Base-by-base conservation (phyloP, 92 coral and sea anemone species). In the Palythoa grandiflora region DNA sequence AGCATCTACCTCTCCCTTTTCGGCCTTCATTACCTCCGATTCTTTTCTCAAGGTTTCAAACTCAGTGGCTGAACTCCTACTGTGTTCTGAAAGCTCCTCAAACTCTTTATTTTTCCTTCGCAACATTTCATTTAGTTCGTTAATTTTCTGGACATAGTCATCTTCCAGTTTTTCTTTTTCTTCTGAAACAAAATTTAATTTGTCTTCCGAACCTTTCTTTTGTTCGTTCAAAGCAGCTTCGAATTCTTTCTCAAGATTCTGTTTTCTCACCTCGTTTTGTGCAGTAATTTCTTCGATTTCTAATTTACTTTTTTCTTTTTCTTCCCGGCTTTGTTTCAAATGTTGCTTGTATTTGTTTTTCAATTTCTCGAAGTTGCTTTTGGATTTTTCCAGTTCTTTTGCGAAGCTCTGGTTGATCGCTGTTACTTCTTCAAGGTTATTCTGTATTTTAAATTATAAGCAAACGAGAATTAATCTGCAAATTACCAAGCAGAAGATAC, bases 321-420 rank as follows among this genome's bases (percentile, higher is more conserved):
- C 97, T 19, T 88, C 92, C 14, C 92, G 90, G 21, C 80, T 75
- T 57, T 89, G 93, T 73, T 86, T 77, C 7, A 92, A 57, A 19
- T 90, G 73, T 70, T 80, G 92, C 76, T 88, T 92, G 75, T 92
- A 86, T 39, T 91, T 92, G 85, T 60, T 89, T 53, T 94, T 94
- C 47, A 92, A 80, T 57, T 88, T 92, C 15, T 92, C 93, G 57
- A 92, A 92, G 68, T 88, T 91, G 65, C 88, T 94, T 71, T 92
- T 94, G 55, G 89, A 74, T 80, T 90, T 83, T 38, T 90, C 93
- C 28, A 92, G 88, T 68, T 94, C 93, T 15, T 40, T 66, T 10
- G 92, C 78, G 4, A 92, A 81, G 1, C 83, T 71, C 51, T 86
- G 72, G 68, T 86, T 79, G 13, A 68, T 87, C 8, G 63, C 83